phyloP scores from a whole-genome alignment of 2,888 invertebrate species.

The Lingula anatina region DNA sequence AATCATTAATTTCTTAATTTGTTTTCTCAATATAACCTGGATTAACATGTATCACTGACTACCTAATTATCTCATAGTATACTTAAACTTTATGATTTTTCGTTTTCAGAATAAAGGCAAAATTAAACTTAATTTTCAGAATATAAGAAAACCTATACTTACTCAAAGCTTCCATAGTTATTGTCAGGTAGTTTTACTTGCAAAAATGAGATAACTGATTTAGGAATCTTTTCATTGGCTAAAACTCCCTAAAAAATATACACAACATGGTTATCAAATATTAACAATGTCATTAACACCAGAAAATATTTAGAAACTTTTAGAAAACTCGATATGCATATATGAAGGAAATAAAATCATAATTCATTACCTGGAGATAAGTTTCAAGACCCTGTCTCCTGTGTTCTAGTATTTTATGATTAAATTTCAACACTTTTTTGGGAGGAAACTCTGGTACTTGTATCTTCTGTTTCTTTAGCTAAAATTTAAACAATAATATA shows the following conservation, averaged over 20 bases:
- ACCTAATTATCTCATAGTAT: no score
- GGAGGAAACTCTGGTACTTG: conserved; percentile 60
- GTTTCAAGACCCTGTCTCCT: conserved; percentile 57
- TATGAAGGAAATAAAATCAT: conserved; percentile 1
- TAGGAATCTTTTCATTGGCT: conserved; percentile 26
- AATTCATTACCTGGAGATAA: conserved; percentile 55
- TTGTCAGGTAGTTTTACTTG: conserved; percentile 15
- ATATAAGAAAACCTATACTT: conserved; percentile 9
- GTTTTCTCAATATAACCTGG: no score
- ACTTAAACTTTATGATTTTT: no score
- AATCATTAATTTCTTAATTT: neutral
- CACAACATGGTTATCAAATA: neutral
- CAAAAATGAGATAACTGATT: conserved; percentile 30
- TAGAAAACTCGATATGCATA: neutral
- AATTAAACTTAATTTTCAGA: conserved; percentile 6
- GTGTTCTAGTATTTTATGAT: conserved; percentile 59
- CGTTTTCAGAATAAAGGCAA: no score
- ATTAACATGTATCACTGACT: no score
- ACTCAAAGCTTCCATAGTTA: conserved; percentile 27
- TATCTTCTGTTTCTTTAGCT: conserved; percentile 57
- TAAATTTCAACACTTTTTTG: conserved; percentile 59
- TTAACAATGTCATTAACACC: neutral
- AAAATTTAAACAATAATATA: no score
- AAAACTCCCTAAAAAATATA: conserved; percentile 24
- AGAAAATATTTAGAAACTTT: neutral